Base-by-base conservation (phyloP, 1,140 invertebrate species). In the Zaprionus tsacasi region DNA sequence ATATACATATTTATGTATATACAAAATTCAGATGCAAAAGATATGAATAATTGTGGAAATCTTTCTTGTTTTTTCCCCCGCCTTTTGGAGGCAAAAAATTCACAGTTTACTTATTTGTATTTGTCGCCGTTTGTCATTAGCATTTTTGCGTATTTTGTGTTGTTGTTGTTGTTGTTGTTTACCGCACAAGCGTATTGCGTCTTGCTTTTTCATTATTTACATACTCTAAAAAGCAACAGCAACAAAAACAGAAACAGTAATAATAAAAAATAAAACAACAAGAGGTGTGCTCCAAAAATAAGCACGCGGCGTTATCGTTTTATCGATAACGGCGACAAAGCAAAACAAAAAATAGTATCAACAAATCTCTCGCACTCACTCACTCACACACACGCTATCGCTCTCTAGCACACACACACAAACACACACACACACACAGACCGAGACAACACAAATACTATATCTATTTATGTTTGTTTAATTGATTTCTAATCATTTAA, bases 401-500 rank as follows among this genome's bases (percentile, higher is more conserved):
- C 56, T 40, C 56, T 60, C 52, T 17, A 21, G 21, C 21, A 21
- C 36, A 40, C 40, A 11, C 40, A n/a, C 57, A 15, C 40, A n/a
- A 50, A 15, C 38, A 17, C 13, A 4, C 15, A 38, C 27, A 6
- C 27, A 30, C 3, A 30, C 27, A 27, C 1, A 21, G 21, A 30
- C 35, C 13, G 15, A 15, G 55, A 55, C 48, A 50, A 50, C n/a
- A 66, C 30, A 72, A 45, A 60, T 11, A 52, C n/a, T 43, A 61
- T 52, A 68, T 58, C 61, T 85, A 68, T 82, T 87, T 60, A 82
- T 87, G 79, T 86, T 86, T 86, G 76, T 77, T 88, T 86, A 87
- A 86, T 86, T 86, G 83, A 86, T 86, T 86, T 88, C 76, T 74
- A 86, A 86, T 86, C 82, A 87, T 54, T 15, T 78, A 81, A 78